phyloP scores from a whole-genome alignment of 2,888 invertebrate species.

The Hirudinaria manillensis region DNA sequence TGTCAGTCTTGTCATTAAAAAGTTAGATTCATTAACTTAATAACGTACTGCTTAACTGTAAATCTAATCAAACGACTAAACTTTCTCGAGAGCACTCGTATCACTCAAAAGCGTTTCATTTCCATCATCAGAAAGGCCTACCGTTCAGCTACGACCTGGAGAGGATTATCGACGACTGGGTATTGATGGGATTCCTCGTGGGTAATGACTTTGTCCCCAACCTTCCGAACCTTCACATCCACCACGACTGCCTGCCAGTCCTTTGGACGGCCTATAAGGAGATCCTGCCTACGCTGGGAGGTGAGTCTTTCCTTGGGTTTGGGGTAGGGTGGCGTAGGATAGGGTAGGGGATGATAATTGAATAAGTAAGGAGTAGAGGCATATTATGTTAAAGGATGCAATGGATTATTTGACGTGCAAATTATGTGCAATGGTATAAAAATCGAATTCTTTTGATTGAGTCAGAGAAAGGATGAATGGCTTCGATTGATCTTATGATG shows the following conservation, averaged over 20 bases:
- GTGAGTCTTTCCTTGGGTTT: conserved; percentile 54
- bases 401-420: no score
- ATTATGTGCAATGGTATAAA: no score
- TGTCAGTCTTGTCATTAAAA: neutral
- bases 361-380: no score
- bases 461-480: no score
- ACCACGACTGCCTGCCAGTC: conserved; percentile 77
- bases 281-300: conserved; percentile 76
- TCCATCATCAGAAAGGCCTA: conserved; percentile 52
- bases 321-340: no score
- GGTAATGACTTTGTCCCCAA: conserved; percentile 95
- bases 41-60: no score
- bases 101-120: neutral
- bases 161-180: conserved; percentile 93
- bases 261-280: conserved; percentile 81
- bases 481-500: no score
- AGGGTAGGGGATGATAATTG: no score
- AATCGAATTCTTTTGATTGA: no score
- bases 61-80: neutral
- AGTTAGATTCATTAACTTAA: no score
- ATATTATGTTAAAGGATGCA: no score
- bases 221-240: conserved; percentile 87
- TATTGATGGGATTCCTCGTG: conserved; percentile 89
- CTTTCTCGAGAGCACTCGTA: neutral
- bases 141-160: conserved; percentile 77